Conservation (phyloP, 1,140 invertebrate species). For the Hypothenemus hampei region DNA sequence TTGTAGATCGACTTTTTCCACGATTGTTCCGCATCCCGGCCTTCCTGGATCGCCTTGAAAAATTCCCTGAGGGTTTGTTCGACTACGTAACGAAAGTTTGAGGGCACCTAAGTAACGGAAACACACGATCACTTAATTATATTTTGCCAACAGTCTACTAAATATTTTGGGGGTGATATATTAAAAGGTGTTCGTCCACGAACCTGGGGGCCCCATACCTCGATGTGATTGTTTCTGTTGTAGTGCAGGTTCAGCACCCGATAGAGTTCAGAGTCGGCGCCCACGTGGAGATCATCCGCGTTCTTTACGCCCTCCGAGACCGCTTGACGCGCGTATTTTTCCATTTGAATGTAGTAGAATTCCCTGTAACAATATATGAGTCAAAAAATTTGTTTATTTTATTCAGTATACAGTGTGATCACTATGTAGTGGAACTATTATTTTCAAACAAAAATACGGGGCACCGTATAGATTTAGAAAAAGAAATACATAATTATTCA, state of each 20-base stretch:
- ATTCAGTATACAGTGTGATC: too few species aligned
- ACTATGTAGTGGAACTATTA: too few species aligned
- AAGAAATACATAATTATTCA: background rate
- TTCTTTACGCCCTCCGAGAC: slow-evolving; percentile 93
- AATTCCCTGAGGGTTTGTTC: slow-evolving; percentile 97
- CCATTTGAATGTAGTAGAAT: slow-evolving; percentile 99
- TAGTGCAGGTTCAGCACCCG: slow-evolving; percentile 98
- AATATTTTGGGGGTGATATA: background rate
- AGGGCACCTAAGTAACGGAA: slow-evolving; percentile 75
- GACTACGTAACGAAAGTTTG: slow-evolving; percentile 93
- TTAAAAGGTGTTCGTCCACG: too few species aligned
- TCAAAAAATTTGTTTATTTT: too few species aligned
- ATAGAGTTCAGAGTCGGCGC: slow-evolving; percentile 94
- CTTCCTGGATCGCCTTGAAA: slow-evolving; percentile 93
- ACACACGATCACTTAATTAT: background rate
- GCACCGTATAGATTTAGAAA: background rate
- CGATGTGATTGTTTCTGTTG: slow-evolving; percentile 99
- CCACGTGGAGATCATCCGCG: slow-evolving; percentile 88
- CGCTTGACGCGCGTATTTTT: slow-evolving; percentile 97
- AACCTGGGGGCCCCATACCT: slow-evolving; percentile 76
- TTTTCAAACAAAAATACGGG: too few species aligned
- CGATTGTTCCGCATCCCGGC: slow-evolving; percentile 95
- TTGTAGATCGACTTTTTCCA: slow-evolving; percentile 99
- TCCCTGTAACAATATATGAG: slow-evolving; percentile 64
- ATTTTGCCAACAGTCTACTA: background rate